phyloP scores from a whole-genome alignment of 1,140 invertebrate species.

The Drosophila pectinifera region DNA sequence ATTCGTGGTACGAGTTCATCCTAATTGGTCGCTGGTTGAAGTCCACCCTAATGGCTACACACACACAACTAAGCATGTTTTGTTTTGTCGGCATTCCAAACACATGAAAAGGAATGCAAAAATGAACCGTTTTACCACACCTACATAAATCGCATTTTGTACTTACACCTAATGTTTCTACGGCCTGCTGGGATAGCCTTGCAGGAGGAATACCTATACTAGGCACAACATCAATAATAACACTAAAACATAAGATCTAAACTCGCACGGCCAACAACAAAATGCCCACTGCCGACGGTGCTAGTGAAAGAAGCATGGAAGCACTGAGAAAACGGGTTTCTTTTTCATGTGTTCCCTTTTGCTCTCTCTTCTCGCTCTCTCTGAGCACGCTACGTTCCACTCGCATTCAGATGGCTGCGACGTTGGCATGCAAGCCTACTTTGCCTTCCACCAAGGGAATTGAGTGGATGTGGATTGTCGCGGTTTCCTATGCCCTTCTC shows the following conservation, averaged over 20 bases:
- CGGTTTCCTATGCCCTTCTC: neutral
- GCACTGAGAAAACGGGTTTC: neutral
- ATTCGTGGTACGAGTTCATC: neutral
- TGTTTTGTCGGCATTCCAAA: neutral
- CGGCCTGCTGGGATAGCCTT: no score
- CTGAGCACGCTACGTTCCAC: neutral
- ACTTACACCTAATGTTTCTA: neutral
- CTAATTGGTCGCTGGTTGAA: neutral
- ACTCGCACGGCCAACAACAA: neutral
- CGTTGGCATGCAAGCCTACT: neutral
- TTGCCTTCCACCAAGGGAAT: neutral
- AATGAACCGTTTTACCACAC: neutral
- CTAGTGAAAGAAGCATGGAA: neutral
- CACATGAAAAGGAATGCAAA: neutral
- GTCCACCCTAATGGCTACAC: slow-evolving; percentile 7
- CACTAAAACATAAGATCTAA: neutral
- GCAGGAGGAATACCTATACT: neutral
- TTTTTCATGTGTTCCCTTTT: slow-evolving; percentile 9
- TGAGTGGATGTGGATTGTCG: neutral
- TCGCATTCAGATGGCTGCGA: neutral
- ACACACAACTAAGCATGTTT: neutral
- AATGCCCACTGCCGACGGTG: neutral
- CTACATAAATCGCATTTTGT: no score
- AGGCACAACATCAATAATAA: neutral
- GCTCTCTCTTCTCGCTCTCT: slow-evolving; percentile 2